Conservation (phyloP, 1,140 invertebrate genomes). For the Drosophila athabasca region DNA sequence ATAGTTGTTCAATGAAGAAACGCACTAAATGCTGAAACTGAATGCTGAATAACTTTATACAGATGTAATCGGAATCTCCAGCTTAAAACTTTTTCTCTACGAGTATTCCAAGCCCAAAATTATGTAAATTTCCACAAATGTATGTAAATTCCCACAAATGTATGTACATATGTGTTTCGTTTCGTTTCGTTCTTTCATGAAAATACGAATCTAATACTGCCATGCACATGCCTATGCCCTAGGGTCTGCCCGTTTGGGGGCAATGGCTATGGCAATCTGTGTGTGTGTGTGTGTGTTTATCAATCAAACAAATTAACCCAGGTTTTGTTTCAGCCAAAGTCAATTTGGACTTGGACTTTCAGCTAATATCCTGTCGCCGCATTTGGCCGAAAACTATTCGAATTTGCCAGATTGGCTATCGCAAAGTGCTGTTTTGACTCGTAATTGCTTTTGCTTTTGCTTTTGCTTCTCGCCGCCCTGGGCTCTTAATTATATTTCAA, state of each 20-base stretch:
- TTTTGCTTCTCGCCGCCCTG: conserved; percentile 26
- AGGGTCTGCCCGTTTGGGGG: neutral
- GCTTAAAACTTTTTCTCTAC: conserved; percentile 6
- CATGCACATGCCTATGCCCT: too few relatives aligned
- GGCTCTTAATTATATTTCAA: conserved; percentile 73
- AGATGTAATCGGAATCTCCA: neutral
- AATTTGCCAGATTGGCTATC: conserved; percentile 55
- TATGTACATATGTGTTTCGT: conserved; percentile 13
- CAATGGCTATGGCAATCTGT: neutral
- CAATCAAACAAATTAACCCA: conserved; percentile 66
- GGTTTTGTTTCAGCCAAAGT: conserved; percentile 38
- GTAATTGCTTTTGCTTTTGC: conserved; percentile 68
- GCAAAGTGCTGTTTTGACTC: conserved; percentile 63
- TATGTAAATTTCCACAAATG: conserved; percentile 36
- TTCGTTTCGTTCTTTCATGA: conserved; percentile 10
- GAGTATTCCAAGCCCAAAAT: neutral
- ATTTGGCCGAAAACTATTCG: conserved; percentile 61
- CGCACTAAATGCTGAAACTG: conserved; percentile 35
- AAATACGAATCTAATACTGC: too few relatives aligned
- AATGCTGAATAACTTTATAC: conserved; percentile 35
- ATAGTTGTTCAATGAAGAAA: conserved; percentile 22
- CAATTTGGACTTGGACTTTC: conserved; percentile 68
- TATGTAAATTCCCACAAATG: conserved; percentile 43
- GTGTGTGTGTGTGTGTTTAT: conserved; percentile 15
- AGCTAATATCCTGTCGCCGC: conserved; percentile 76